Evolutionary conservation across 2,888 invertebrate genomes (phyloP), one percentile per base, ranked within the genome.

Genomic region (Brachyopa scutellaris): DNA sequence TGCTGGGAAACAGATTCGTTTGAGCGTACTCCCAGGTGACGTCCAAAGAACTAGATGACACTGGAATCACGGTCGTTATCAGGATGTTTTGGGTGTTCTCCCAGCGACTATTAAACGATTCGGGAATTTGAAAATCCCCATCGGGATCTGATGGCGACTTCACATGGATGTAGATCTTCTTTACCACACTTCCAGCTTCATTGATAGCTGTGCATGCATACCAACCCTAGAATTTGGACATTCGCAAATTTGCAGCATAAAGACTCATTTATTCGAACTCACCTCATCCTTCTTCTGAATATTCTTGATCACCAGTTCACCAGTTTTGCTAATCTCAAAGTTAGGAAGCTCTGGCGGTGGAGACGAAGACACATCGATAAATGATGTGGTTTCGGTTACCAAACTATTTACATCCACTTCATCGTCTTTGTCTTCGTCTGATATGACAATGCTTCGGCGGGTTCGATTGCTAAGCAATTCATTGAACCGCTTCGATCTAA

Each of bases 201-300:
- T 87, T 87, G 8, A 86, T 77, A 4, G 86, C 87, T 23, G 86
- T 85, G 73, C 87, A 87, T 0, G 86, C 86, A 84, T 86, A 87
- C 86, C 86, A 87, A 21, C 86, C 86, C 87, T 87, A 36, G 11
- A 66, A 78, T 8, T 23, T 13, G 9, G 5, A 38, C 3, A 31
- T 49, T n/a, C 42, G 6, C 0, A 38, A 47, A 23, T 7, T 1
- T 49, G 0, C 13, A 4, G 9, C 1, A n/a, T 21, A 6, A 47
- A 8, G 9, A 21, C 11, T 17, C 13, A 23, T 29, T 2, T 7
- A 1, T 29, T 11, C 8, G n/a, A 26, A 61, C 53, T 72, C 61
- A 85, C 86, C 84, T 86, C 85, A 73, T 86, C 86, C 36, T 53
- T 72, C 61, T 85, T 85, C 7, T 80, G 84, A 4, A 85, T 85